Conservation (phyloP, 2,113 vertebrate genomes). For the Passer domesticus region DNA sequence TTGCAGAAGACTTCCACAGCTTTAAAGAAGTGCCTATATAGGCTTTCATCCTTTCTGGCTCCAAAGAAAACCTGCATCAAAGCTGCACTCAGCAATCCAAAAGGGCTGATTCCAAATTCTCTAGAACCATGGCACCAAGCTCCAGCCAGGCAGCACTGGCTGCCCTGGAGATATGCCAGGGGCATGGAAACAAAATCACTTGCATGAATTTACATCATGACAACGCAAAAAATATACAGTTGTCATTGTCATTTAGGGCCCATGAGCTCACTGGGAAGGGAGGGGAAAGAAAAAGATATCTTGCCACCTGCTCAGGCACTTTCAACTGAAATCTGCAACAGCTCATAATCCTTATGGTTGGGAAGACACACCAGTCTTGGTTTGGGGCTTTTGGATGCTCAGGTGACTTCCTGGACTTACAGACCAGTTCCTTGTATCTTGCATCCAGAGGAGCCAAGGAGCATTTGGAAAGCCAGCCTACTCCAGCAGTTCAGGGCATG, state of each 20-base stretch:
- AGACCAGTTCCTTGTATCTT: fast-evolving
- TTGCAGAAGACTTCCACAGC: background rate
- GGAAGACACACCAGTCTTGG: background rate
- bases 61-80: background rate
- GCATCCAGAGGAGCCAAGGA: background rate
- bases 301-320: background rate
- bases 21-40: background rate
- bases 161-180: background rate
- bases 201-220: background rate
- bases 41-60: background rate
- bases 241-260: background rate
- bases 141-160: background rate
- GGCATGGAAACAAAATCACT: background rate
- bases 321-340: background rate
- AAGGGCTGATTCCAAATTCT: background rate
- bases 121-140: background rate
- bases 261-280: background rate
- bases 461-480: background rate
- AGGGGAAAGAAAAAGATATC: background rate
- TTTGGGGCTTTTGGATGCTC: background rate
- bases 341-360: background rate
- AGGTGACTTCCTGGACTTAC: background rate
- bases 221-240: background rate
- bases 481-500: background rate
- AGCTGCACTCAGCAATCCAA: background rate